Base-by-base conservation (phyloP, 2,113 vertebrate genomes). In the Calyptommatus sinebrachiatus region DNA sequence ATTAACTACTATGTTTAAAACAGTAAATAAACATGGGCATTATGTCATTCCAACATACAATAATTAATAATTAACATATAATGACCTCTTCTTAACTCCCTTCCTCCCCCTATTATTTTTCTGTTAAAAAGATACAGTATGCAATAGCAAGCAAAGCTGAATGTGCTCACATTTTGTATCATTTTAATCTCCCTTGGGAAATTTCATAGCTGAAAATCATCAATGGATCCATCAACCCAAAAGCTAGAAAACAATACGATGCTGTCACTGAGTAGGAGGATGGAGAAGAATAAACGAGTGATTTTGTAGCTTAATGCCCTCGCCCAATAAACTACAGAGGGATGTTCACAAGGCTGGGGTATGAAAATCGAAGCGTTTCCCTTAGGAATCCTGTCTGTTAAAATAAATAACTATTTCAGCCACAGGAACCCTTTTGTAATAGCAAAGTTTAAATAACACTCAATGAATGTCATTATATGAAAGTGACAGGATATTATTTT, bases 201-300 rank as follows among this genome's bases (percentile, higher is more conserved):
- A 74, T 80, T 80, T 67, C 63, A 68, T 24, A 77, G 50, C 63
- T 60, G 31, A 72, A 83, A 60, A 68, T 73, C 62, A 71, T 48
- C 50, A 83, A 60, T 29, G 20, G 45, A 73, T 77, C 48, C 62
- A 77, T n/a, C 24, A 26, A 26, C 46, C 62, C 46, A 46, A 73
- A 73, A 29, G 26, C 48, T 60, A 78, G 70, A 78, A 62, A 78
- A 46, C 50, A 83, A 46, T 67, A 68, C 67, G 35, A 9, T 45
- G 24, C n/a, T 73, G 48, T 77, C 53, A 57, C 14, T 57, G 53
- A 57, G 53, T 12, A 5, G 28, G 50, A 28, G 63, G 16, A 20
- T 20, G 29, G 65, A 8, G 24, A 21, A 48, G 35, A 45, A 57
- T 21, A 69, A 67, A 29, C 57, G 75, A 72, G n/a, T 67, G 31